Conservation (phyloP, 2,888 invertebrate species). For the Therioaphis trifolii region DNA sequence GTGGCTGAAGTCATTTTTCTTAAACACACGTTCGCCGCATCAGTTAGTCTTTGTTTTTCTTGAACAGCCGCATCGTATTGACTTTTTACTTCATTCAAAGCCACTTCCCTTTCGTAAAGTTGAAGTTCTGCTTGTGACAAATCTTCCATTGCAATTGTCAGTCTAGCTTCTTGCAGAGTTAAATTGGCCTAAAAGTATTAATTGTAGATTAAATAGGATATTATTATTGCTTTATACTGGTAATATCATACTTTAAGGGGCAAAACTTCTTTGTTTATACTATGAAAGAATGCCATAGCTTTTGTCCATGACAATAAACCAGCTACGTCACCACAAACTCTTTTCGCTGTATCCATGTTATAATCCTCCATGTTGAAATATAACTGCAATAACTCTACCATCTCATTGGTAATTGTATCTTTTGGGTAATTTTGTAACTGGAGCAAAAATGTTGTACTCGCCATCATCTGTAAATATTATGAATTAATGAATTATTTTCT, state of each 20-base stretch:
- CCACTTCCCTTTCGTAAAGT: constrained; percentile 89
- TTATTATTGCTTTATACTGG: neutral
- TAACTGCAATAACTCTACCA: constrained; percentile 91
- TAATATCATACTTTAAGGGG: constrained; percentile 77
- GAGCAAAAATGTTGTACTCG: constrained; percentile 89
- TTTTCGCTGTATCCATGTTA: constrained; percentile 94
- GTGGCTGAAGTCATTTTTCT: constrained; percentile 97
- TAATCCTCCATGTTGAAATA: constrained; percentile 97
- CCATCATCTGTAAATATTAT: constrained; percentile 81
- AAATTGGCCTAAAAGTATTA: constrained; percentile 68
- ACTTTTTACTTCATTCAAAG: constrained; percentile 88
- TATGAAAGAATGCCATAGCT: constrained; percentile 94
- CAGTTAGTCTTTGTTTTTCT: constrained; percentile 90
- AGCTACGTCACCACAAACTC: constrained; percentile 96
- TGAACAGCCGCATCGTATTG: constrained; percentile 93
- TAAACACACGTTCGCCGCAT: constrained; percentile 91
- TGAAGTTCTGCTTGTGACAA: constrained; percentile 87
- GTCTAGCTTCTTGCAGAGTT: constrained; percentile 87
- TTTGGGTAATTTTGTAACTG: constrained; percentile 95
- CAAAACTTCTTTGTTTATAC: constrained; percentile 95
- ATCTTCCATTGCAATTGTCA: constrained; percentile 92
- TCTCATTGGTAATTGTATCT: constrained; percentile 96
- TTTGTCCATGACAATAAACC: constrained; percentile 96
- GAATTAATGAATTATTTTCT: neutral
- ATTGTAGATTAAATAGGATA: neutral